Evolutionary conservation across 1,140 invertebrate genomes (phyloP).

Genomic region (Leptinotarsa texana): DNA sequence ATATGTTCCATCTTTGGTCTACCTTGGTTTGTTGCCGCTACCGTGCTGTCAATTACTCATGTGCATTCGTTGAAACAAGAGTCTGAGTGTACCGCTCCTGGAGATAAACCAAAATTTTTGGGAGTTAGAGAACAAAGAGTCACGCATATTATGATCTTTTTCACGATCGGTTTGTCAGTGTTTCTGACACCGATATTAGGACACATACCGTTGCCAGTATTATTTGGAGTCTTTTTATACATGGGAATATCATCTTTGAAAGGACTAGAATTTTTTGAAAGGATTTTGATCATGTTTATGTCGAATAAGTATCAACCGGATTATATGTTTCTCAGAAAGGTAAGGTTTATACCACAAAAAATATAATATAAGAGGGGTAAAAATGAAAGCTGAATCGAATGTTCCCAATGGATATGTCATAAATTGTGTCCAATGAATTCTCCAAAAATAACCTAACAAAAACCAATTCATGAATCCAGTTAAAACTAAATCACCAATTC

Average conservation of each 20-base stretch:
- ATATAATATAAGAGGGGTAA: background rate
- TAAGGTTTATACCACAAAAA: background rate
- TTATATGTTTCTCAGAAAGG: slow-evolving; percentile 93
- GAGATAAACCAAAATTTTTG: slow-evolving; percentile 96
- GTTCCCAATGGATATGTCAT: background rate
- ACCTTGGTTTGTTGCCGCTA: slow-evolving; percentile 97
- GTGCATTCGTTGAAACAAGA: slow-evolving; percentile 96
- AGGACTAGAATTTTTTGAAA: slow-evolving; percentile 94
- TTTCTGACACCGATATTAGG: slow-evolving; percentile 86
- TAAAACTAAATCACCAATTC: no score
- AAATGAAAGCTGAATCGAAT: background rate
- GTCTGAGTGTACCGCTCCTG: slow-evolving; percentile 95
- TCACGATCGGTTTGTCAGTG: slow-evolving; percentile 93
- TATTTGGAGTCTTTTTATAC: slow-evolving; percentile 98
- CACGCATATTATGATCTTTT: slow-evolving; percentile 94
- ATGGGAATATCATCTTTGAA: slow-evolving; percentile 98
- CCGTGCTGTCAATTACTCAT: slow-evolving; percentile 97
- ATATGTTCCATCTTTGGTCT: slow-evolving; percentile 92
- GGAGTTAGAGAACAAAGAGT: slow-evolving; percentile 96
- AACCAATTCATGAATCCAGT: no score
- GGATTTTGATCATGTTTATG: slow-evolving; percentile 96
- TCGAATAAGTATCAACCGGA: slow-evolving; percentile 98
- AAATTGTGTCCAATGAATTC: background rate
- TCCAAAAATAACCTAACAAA: no score
- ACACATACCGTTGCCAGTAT: slow-evolving; percentile 96